Conservation (phyloP, 2,113 vertebrate species). For the Gallinago jamesoni region DNA sequence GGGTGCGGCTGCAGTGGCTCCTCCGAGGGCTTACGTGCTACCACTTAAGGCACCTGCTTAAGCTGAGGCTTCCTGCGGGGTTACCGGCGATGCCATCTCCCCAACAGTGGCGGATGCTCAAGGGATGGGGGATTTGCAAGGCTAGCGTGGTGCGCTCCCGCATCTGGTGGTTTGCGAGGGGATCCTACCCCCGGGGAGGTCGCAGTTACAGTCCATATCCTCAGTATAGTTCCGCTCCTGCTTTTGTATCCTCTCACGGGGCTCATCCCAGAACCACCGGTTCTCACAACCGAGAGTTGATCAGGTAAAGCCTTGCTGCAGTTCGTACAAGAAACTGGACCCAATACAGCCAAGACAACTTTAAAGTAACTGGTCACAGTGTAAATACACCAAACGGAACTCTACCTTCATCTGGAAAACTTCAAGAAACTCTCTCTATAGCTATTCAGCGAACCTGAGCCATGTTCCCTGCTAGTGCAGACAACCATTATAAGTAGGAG, state of each 20-base stretch:
- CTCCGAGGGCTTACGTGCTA: not conserved
- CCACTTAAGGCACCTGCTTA: not conserved
- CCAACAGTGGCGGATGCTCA: not conserved
- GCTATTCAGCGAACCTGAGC: not conserved
- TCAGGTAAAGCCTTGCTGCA: not conserved
- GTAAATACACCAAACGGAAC: not conserved
- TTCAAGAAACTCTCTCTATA: not conserved
- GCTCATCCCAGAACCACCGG: not conserved
- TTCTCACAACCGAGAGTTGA: fast-evolving
- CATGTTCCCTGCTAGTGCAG: not conserved
- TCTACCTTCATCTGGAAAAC: not conserved
- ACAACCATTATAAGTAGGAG: not conserved
- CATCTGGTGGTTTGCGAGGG: not conserved
- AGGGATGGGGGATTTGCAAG: not conserved
- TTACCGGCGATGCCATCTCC: not conserved
- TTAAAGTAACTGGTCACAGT: not conserved
- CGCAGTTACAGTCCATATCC: fast-evolving
- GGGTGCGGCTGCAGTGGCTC: not conserved
- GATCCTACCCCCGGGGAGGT: not conserved
- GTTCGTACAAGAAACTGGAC: not conserved
- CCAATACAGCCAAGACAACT: not conserved
- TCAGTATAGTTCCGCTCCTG: not conserved
- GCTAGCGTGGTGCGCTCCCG: too few relatives aligned
- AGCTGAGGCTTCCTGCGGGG: not conserved
- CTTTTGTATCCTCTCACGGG: fast-evolving